Evolutionary conservation across 1,140 invertebrate genomes (phyloP).

Genomic region (Hycleus cichorii): DNA sequence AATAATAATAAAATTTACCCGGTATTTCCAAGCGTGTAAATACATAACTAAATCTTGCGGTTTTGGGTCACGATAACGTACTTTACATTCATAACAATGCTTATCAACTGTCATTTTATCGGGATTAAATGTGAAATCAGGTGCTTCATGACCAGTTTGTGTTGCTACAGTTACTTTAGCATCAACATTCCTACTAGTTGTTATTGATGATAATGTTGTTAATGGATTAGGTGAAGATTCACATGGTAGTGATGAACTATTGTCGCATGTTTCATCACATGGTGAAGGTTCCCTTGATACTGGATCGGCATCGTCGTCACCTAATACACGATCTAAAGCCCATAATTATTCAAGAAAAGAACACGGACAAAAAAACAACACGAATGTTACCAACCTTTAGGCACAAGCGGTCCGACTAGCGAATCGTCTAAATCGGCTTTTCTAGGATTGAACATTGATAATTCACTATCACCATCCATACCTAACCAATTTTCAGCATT

Average conservation of each 20-base stretch:
- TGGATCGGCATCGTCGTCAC: slow-evolving; percentile 51
- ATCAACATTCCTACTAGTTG: slow-evolving; percentile 19
- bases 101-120: slow-evolving; percentile 72
- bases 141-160: slow-evolving; percentile 70
- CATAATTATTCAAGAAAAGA: not conserved
- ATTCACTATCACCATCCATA: slow-evolving; percentile 79
- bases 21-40: slow-evolving; percentile 89
- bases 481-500: slow-evolving; percentile 91
- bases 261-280: slow-evolving; percentile 45
- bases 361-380: not conserved
- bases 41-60: slow-evolving; percentile 90
- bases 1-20: slow-evolving; percentile 43
- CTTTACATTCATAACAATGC: slow-evolving; percentile 88
- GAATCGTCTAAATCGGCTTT: slow-evolving; percentile 58
- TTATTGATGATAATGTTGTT: slow-evolving; percentile 19
- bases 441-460: slow-evolving; percentile 64
- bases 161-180: slow-evolving; percentile 68
- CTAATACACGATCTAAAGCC: slow-evolving; percentile 28
- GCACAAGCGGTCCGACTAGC: slow-evolving; percentile 34
- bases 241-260: slow-evolving; percentile 23
- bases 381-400: slow-evolving; percentile 31
- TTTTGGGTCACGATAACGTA: slow-evolving; percentile 82
- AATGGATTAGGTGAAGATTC: slow-evolving; percentile 28
- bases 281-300: slow-evolving; percentile 59
- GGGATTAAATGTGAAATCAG: slow-evolving; percentile 59